These are phyloP conservation scores for Uropetala carovei DNA, from an alignment of 2,888 invertebrate genomes.

Conservation along the genomic window DNA sequence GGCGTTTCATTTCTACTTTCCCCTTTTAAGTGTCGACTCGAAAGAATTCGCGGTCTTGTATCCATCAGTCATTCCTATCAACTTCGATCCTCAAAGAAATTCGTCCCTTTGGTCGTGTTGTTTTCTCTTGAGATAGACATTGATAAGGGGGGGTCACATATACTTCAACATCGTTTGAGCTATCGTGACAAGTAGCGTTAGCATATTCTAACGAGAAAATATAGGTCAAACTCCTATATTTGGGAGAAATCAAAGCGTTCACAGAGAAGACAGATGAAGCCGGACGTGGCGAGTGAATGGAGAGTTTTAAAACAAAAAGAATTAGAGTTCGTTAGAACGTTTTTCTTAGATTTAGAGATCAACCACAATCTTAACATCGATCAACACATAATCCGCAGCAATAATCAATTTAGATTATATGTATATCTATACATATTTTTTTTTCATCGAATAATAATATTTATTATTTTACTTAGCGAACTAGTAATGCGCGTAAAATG, in stretches of 20 bases:
- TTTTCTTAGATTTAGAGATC: too few species aligned
- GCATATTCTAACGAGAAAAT: constrained; percentile 18
- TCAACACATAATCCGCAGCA: too few species aligned
- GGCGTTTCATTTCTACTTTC: not conserved
- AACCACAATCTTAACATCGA: too few species aligned
- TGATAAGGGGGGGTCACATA: not conserved
- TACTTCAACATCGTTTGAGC: not conserved
- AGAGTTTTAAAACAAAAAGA: not conserved
- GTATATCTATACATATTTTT: too few species aligned
- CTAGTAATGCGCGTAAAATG: not conserved
- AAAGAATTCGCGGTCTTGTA: not conserved
- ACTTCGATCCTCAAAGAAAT: constrained; percentile 5
- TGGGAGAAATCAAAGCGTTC: not conserved
- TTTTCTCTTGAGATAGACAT: not conserved
- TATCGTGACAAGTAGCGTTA: not conserved
- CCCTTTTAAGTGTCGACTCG: too few species aligned
- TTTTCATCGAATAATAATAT: too few species aligned
- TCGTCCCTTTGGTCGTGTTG: not conserved
- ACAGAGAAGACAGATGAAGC: not conserved
- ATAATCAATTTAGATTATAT: too few species aligned
- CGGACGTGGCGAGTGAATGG: not conserved
- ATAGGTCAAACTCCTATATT: constrained; percentile 16
- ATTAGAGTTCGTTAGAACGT: too few species aligned
- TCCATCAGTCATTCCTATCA: not conserved
- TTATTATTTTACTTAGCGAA: not conserved